These are phyloP conservation scores for Meriones psammophilus DNA, from an alignment of 2,797 vertebrate species.

Conservation along the genomic window DNA sequence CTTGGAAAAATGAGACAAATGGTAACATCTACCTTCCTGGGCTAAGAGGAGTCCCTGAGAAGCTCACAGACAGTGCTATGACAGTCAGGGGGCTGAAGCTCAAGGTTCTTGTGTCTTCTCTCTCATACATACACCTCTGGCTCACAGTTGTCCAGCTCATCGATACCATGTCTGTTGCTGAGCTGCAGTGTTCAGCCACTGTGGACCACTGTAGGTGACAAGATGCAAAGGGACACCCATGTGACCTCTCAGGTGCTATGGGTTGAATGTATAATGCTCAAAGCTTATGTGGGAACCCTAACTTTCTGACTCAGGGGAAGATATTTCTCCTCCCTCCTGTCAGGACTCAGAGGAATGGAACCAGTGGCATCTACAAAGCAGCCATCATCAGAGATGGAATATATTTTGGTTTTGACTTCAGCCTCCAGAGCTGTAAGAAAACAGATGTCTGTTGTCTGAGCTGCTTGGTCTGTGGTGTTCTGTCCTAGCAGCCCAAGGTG, in stretches of 20 bases:
- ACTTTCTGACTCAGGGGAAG: accelerated
- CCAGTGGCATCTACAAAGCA: accelerated
- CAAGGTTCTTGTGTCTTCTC: background rate
- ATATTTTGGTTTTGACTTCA: background rate
- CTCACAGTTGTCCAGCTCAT: background rate
- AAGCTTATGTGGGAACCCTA: background rate
- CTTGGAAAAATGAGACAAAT: background rate
- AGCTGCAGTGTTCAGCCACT: background rate
- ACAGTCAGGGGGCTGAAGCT: accelerated
- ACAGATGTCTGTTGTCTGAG: background rate
- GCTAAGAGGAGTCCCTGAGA: background rate
- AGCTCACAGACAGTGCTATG: background rate
- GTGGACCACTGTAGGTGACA: background rate
- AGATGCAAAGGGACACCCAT: background rate
- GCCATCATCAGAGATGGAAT: background rate
- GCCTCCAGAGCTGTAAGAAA: background rate
- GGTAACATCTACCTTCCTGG: background rate
- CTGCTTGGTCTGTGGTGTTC: accelerated
- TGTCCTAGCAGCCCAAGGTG: background rate
- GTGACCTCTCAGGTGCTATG: too few species aligned
- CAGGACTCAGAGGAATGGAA: background rate
- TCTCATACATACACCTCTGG: accelerated
- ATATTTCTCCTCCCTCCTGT: too few species aligned
- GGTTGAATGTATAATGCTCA: too few species aligned
- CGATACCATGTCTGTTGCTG: accelerated